These are phyloP conservation scores for Neotragus pygmaeus DNA, from an alignment of 2,113 vertebrate genomes.

Conservation along the genomic window DNA sequence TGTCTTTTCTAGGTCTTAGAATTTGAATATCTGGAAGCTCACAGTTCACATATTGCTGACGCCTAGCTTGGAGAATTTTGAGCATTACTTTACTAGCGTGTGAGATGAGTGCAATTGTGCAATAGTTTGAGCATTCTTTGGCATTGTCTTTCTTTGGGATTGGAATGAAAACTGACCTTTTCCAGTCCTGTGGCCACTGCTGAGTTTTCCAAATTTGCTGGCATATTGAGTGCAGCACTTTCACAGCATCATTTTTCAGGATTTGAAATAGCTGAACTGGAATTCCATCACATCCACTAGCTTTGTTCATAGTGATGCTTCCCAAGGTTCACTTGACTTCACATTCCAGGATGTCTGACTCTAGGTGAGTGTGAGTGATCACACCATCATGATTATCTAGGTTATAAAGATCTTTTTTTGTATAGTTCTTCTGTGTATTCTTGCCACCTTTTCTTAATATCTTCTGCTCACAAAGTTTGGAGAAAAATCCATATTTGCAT, in stretches of 20 bases:
- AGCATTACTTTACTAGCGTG: not conserved
- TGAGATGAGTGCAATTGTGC: not conserved
- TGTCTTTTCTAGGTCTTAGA: not conserved
- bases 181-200: not conserved
- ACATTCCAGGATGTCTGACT: not conserved
- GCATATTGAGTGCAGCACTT: not conserved
- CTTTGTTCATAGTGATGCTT: not conserved
- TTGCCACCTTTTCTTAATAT: not conserved
- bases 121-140: not conserved
- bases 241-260: not conserved
- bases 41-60: not conserved
- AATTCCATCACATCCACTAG: not conserved
- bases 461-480: not conserved
- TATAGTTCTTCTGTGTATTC: not conserved
- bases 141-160: not conserved
- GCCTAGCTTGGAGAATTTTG: not conserved
- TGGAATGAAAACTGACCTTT: not conserved
- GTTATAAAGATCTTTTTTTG: not conserved
- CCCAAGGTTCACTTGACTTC: not conserved
- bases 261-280: not conserved
- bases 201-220: not conserved
- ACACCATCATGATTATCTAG: not conserved
- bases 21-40: not conserved
- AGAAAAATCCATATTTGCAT: not conserved
- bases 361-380: not conserved